Conservation (phyloP, 1,140 invertebrate genomes). For the Probaryconus sp. region DNA sequence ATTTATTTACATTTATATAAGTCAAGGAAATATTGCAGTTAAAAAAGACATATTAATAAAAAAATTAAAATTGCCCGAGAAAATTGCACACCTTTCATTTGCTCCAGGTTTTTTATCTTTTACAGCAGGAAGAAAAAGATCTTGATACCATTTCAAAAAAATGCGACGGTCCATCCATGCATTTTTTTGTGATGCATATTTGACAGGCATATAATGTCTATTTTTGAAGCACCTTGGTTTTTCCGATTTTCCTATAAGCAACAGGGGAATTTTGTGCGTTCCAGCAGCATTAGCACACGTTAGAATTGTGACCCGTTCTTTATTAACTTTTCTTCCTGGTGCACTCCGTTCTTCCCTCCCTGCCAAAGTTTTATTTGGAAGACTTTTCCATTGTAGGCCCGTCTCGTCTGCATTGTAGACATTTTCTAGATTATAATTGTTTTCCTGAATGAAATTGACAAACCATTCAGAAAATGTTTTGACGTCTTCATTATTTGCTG, state of each 20-base stretch:
- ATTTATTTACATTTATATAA: too few species aligned
- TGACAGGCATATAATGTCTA: neutral
- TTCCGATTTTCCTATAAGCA: constrained; percentile 3
- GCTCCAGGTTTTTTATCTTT: too few species aligned
- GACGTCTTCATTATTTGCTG: constrained; percentile 63
- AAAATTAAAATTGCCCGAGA: too few species aligned
- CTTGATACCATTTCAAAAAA: too few species aligned
- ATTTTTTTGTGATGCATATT: too few species aligned
- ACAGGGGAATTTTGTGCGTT: neutral
- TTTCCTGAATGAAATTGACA: constrained; percentile 59
- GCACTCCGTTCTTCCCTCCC: neutral
- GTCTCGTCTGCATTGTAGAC: constrained; percentile 63
- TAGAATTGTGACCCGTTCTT: constrained; percentile 1
- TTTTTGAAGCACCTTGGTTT: constrained; percentile 7
- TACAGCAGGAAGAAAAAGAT: too few species aligned
- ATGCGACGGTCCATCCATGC: too few species aligned
- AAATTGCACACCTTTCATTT: too few species aligned
- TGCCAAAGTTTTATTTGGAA: constrained; percentile 67
- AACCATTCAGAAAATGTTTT: constrained; percentile 57
- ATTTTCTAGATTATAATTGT: constrained; percentile 58
- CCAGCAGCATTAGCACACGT: constrained; percentile 15
- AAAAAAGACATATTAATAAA: too few species aligned
- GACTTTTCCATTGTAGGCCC: constrained; percentile 62
- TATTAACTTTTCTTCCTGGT: neutral
- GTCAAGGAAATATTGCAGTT: too few species aligned